Conservation (phyloP, 2,113 vertebrate genomes). For the Xiphophorus maculatus region DNA sequence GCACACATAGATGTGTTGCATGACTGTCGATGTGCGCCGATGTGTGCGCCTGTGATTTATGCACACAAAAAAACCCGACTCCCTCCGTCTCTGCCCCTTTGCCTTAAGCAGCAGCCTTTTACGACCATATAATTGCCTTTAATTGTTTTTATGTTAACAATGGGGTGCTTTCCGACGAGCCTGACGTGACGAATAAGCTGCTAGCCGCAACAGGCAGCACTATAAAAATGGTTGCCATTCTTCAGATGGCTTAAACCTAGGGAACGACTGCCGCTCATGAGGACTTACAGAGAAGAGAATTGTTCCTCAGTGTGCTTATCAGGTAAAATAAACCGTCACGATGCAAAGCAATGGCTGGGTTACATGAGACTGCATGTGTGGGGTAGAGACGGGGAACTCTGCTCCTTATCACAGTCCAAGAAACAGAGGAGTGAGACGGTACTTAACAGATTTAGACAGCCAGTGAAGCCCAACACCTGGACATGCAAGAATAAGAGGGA, state of each 20-base stretch:
- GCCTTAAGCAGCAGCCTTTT: conserved; percentile 55
- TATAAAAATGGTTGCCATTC: conserved; percentile 65
- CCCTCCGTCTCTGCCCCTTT: conserved; percentile 32
- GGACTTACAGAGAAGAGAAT: conserved; percentile 45
- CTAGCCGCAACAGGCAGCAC: conserved; percentile 60
- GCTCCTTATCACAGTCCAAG: conserved; percentile 64
- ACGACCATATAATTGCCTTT: conserved; percentile 62
- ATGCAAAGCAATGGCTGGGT: conserved; percentile 69
- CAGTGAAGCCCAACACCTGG: conserved; percentile 77
- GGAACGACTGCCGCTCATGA: conserved; percentile 23
- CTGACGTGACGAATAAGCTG: conserved; percentile 49
- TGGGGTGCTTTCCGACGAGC: conserved; percentile 35
- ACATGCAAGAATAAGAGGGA: conserved; percentile 53
- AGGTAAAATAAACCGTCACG: conserved; percentile 69
- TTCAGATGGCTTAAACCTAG: conserved; percentile 38
- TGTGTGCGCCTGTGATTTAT: conserved; percentile 53
- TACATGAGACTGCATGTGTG: conserved; percentile 73
- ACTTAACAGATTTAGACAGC: conserved; percentile 75
- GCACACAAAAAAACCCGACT: conserved; percentile 17
- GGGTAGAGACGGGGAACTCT: conserved; percentile 59
- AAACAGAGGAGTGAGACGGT: conserved; percentile 67
- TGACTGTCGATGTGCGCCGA: conserved; percentile 19
- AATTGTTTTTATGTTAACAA: conserved; percentile 67
- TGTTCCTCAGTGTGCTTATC: conserved; percentile 68
- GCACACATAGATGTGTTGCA: conserved; percentile 28